These are phyloP conservation scores for Oligia latruncula DNA, from an alignment of 2,888 invertebrate genomes.

Conservation along the genomic window DNA sequence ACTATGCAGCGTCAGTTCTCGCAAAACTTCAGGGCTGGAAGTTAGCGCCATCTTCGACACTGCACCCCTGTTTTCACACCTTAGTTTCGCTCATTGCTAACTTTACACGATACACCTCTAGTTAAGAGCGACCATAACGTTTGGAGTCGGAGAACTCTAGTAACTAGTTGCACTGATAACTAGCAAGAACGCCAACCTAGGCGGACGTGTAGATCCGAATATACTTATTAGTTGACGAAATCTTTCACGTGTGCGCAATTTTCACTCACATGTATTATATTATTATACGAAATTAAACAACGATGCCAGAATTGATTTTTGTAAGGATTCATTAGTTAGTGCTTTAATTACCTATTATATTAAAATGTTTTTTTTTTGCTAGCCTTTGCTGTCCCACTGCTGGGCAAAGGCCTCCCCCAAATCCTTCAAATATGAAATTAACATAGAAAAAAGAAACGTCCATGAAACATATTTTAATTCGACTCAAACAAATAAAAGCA, in stretches of 20 bases:
- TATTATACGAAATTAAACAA: neutral
- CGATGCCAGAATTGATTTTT: neutral
- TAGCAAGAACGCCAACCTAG: neutral
- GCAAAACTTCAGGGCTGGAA: neutral
- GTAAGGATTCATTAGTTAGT: neutral
- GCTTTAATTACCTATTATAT: neutral
- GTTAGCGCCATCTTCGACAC: neutral
- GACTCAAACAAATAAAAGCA: constrained; percentile 8
- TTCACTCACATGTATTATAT: neutral
- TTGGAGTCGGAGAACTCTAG: neutral
- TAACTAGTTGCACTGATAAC: neutral
- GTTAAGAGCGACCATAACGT: neutral
- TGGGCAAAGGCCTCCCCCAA: too few species aligned
- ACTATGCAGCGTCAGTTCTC: neutral
- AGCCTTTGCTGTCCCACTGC: too few species aligned
- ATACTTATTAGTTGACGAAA: neutral
- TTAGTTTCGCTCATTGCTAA: neutral
- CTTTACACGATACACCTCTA: neutral
- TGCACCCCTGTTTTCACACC: neutral
- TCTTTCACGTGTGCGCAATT: neutral
- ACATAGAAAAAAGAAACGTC: neutral
- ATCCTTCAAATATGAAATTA: neutral
- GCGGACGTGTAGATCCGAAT: neutral
- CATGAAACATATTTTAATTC: neutral
- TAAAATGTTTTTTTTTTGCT: neutral